These are phyloP conservation scores for Dorcus parallelipipedus DNA, from an alignment of 2,888 invertebrate species.

Conservation along the genomic window DNA sequence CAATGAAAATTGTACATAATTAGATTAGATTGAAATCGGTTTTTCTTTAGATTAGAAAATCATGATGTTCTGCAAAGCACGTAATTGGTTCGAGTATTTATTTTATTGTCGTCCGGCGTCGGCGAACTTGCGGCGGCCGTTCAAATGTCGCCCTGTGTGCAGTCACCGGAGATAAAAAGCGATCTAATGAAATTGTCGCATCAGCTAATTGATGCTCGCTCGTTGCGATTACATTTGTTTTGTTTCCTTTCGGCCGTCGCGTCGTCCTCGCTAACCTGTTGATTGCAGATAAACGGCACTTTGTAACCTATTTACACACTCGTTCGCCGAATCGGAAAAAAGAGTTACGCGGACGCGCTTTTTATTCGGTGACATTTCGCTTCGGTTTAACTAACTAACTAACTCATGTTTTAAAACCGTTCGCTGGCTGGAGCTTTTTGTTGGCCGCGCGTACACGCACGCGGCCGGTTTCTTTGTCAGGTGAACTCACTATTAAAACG, in stretches of 20 bases:
- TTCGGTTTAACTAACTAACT: slow-evolving; percentile 8
- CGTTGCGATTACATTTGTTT: slow-evolving; percentile 27
- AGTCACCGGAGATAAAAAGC: slow-evolving; percentile 16
- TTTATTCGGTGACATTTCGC: slow-evolving; percentile 16
- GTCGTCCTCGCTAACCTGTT: slow-evolving; percentile 27
- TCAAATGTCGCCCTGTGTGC: background rate
- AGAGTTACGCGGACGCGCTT: slow-evolving; percentile 15
- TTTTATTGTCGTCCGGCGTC: too few relatives aligned
- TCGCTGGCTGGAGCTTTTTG: background rate
- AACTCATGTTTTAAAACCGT: too few relatives aligned
- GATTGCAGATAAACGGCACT: slow-evolving; percentile 29
- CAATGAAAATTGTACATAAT: background rate
- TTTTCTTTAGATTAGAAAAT: too few relatives aligned
- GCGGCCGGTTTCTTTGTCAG: background rate
- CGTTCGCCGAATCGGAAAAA: slow-evolving; percentile 13
- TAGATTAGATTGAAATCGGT: too few relatives aligned
- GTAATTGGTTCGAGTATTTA: too few relatives aligned
- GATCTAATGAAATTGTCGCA: slow-evolving; percentile 26
- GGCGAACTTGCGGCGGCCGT: background rate
- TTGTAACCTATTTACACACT: slow-evolving; percentile 27
- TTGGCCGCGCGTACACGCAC: slow-evolving; percentile 2
- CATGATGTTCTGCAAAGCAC: too few relatives aligned
- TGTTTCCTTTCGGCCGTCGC: slow-evolving; percentile 23
- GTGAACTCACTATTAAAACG: too few relatives aligned
- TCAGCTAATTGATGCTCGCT: slow-evolving; percentile 27